Evolutionary conservation across 1,140 invertebrate species (phyloP), one percentile per base, ranked within the genome.

Genomic region (Bombus sylvicola): DNA sequence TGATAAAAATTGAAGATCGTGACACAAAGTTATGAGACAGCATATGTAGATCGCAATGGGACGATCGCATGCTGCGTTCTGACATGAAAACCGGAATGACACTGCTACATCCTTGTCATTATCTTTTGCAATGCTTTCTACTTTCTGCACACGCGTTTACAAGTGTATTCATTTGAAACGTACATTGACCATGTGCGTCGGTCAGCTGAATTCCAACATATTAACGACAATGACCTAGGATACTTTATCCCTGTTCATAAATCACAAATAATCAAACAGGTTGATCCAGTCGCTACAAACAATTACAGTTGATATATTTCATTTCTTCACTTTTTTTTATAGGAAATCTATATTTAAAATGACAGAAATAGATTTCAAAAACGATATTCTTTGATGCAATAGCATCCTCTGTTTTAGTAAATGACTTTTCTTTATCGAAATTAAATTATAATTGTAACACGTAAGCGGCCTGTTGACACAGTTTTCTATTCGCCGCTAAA

Each of bases 71-170:
- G 64, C 75, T 86, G 37, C 41, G 31, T 73, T 73, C 59, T 43
- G 31, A 82, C 73, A 79, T 69, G 80, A 85, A 89, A 89, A 77
- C 85, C 84, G 66, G 57, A 81, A 83, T 87, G 78, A 81, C 81
- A 64, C 34, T 28, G 64, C 72, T 76, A 34, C 85, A 86, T 75
- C 79, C 85, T 87, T 82, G 85, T 75, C 66, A 64, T 81, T 90
- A 83, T 87, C 76, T 71, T 85, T 83, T 82, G 81, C 79, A 73
- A 86, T 90, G 88, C 88, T 90, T 90, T 90, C 89, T 90, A 90
- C 86, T 90, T 88, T 90, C 86, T 57, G 86, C 69, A 53, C 47
- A 53, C 6, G 71, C 37, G 43, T 76, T 18, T 74, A 64, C 66
- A 66, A 25, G 31, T 53, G n/a, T 88, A 73, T 87, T 80, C 86